Evolutionary conservation across 2,113 vertebrate genomes (phyloP).

Genomic region (Anthoscopus minutus): DNA sequence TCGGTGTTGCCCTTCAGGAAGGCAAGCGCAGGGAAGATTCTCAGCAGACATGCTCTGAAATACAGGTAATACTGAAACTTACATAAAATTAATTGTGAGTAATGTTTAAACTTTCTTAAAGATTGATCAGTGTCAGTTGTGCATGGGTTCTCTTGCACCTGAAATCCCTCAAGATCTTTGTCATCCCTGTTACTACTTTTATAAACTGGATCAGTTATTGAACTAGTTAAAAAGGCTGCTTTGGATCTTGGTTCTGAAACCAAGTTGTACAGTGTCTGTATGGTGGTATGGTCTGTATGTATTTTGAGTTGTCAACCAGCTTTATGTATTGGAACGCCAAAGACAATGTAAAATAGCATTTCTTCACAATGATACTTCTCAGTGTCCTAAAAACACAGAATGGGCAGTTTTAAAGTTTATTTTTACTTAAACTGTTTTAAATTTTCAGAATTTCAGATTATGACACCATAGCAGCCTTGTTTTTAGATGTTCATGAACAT

Average conservation of each 20-base stretch:
- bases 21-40: neutral
- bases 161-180: neutral
- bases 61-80: neutral
- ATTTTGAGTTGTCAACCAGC: neutral
- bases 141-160: neutral
- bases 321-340: rapidly evolving
- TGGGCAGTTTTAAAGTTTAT: neutral
- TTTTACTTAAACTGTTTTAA: neutral
- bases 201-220: neutral
- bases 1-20: neutral
- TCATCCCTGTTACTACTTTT: neutral
- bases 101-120: neutral
- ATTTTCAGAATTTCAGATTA: neutral
- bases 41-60: neutral
- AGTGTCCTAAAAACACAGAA: neutral
- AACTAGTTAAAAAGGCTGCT: neutral
- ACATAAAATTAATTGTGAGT: neutral
- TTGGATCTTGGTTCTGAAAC: neutral
- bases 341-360: neutral
- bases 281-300: neutral
- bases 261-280: neutral
- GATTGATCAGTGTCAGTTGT: neutral
- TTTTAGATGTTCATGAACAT: neutral
- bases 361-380: neutral
- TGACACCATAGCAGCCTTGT: neutral